These are phyloP conservation scores for Astatotilapia flaviijosephi DNA, from an alignment of 2,113 vertebrate genomes.

Conservation along the genomic window DNA sequence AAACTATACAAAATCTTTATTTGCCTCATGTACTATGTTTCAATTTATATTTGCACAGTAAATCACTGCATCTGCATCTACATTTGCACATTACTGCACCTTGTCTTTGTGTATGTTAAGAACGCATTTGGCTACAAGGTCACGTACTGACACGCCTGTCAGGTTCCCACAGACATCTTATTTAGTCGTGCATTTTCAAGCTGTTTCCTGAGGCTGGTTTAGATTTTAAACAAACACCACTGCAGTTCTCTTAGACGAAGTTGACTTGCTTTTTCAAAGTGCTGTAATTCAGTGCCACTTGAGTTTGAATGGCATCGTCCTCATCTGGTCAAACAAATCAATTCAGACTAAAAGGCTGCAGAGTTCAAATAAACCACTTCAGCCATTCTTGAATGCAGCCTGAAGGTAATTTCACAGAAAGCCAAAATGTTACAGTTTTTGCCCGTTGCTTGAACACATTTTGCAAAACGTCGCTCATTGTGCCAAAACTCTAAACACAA, in stretches of 20 bases:
- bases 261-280: not conserved
- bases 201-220: not conserved
- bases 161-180: not conserved
- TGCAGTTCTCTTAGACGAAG: not conserved
- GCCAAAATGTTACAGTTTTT: not conserved
- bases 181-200: not conserved
- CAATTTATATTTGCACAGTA: not conserved
- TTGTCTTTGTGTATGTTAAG: not conserved
- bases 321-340: not conserved
- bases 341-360: not conserved
- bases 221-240: not conserved
- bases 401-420: not conserved
- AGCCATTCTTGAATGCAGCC: not conserved
- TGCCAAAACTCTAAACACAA: too few relatives aligned
- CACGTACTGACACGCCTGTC: not conserved
- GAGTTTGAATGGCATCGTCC: not conserved
- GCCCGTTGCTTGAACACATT: too few relatives aligned
- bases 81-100: not conserved
- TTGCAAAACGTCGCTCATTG: too few relatives aligned
- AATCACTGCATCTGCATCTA: not conserved
- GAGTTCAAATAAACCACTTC: not conserved
- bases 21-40: not conserved
- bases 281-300: not conserved
- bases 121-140: not conserved
- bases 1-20: not conserved